Conservation (phyloP, 2,888 invertebrate species). For the Leptodirus hochenwartii region DNA sequence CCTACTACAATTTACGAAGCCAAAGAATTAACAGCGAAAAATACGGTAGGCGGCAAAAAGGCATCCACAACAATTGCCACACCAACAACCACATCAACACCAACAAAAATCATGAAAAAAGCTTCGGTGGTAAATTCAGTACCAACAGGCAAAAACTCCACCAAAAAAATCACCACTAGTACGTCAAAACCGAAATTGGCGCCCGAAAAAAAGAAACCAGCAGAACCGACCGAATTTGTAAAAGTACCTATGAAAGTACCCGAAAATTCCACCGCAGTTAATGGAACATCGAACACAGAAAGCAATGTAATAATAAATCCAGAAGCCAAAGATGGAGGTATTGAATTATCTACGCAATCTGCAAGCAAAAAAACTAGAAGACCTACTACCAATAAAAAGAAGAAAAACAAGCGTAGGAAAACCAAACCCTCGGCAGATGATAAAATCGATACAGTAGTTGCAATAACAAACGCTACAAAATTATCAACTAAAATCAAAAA, state of each 20-base stretch:
- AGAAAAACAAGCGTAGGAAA: constrained; percentile 42
- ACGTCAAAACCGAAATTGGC: background rate
- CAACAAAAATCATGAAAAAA: background rate
- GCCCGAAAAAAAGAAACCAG: constrained; percentile 8
- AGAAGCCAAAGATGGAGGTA: constrained; percentile 24
- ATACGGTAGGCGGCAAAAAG: constrained; percentile 1
- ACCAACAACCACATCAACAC: constrained; percentile 2
- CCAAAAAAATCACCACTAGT: constrained; percentile 1
- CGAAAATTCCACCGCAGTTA: constrained; percentile 10
- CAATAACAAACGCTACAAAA: constrained; percentile 17
- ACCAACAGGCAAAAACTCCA: background rate
- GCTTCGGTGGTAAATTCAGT: background rate
- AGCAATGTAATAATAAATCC: constrained; percentile 9
- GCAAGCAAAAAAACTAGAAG: constrained; percentile 22
- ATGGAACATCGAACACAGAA: constrained; percentile 8
- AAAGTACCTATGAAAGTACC: constrained; percentile 11
- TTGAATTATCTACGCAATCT: constrained; percentile 17
- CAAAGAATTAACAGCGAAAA: constrained; percentile 24
- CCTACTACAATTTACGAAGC: constrained; percentile 17
- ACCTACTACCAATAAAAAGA: constrained; percentile 29
- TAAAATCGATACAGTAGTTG: constrained; percentile 14
- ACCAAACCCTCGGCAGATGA: constrained; percentile 30
- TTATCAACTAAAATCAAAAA: constrained; percentile 19
- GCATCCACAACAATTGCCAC: constrained; percentile 4
- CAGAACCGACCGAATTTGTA: constrained; percentile 9